Conservation (phyloP, 2,113 vertebrate genomes). For the Martes martes region DNA sequence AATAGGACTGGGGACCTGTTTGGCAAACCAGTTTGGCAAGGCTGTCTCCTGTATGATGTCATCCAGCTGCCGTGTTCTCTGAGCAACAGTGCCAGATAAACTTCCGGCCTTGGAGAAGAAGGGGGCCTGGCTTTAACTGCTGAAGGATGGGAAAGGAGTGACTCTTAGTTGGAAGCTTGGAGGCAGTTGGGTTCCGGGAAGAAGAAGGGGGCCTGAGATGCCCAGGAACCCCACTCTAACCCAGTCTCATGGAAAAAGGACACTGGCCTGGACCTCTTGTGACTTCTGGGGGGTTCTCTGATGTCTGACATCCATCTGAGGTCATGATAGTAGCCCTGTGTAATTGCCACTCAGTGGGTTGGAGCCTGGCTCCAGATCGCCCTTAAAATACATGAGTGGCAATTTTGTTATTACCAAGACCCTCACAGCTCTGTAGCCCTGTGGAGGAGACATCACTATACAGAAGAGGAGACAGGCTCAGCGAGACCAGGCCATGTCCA, state of each 20-base stretch:
- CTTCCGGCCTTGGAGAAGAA: background rate
- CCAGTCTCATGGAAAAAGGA: background rate
- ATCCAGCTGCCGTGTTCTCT: conserved; percentile 31
- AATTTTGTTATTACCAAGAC: background rate
- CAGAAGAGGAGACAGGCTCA: background rate
- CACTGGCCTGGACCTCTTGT: background rate
- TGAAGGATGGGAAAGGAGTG: background rate
- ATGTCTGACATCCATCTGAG: background rate
- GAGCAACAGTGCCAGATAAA: background rate
- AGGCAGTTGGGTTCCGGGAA: background rate
- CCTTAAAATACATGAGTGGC: background rate
- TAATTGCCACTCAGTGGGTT: background rate
- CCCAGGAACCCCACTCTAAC: background rate
- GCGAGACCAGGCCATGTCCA: background rate
- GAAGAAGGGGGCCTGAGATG: background rate
- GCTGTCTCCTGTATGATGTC: conserved; percentile 18
- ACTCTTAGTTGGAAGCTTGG: background rate
- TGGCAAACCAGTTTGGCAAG: conserved; percentile 64
- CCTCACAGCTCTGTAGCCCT: background rate
- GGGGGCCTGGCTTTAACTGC: background rate
- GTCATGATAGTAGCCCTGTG: background rate
- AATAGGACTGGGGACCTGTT: background rate
- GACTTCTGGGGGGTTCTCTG: background rate
- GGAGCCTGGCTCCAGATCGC: background rate
- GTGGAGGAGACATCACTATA: background rate